phyloP scores from a whole-genome alignment of 2,113 vertebrate genomes.

The Lepus europaeus region DNA sequence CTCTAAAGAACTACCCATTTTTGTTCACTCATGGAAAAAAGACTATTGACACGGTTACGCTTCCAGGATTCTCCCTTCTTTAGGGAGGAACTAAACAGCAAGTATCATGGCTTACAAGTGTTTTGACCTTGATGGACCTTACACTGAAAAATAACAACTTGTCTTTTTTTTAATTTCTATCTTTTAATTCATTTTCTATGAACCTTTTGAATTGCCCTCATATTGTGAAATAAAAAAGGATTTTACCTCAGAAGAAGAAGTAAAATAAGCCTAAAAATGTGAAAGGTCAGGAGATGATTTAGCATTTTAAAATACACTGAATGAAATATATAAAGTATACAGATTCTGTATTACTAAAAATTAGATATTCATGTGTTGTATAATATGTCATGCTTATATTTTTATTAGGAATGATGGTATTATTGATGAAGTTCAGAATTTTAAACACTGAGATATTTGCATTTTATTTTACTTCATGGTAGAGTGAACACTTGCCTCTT shows the following conservation, averaged over 20 bases:
- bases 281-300: constrained; percentile 39
- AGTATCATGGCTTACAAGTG: too few species aligned
- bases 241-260: constrained; percentile 21
- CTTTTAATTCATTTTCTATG: too few species aligned
- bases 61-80: too few species aligned
- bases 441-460: neutral
- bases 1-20: too few species aligned
- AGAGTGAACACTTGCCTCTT: neutral
- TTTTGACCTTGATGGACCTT: too few species aligned
- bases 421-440: neutral
- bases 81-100: too few species aligned
- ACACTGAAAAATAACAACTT: too few species aligned
- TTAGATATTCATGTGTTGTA: neutral
- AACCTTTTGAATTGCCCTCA: too few species aligned
- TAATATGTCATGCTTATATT: neutral
- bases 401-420: neutral
- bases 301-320: neutral
- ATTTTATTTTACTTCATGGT: constrained; percentile 30
- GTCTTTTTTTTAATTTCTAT: too few species aligned
- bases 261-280: constrained; percentile 47
- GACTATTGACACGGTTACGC: too few species aligned
- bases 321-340: constrained; percentile 18
- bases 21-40: too few species aligned
- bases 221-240: neutral
- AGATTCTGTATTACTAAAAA: constrained; percentile 24